Percentiles rank a stretch among this genome's conserved stretches.
These are phyloP conservation scores for Drosophila lowei DNA, from an alignment of 1,140 invertebrate genomes.

Conservation along the genomic window DNA sequence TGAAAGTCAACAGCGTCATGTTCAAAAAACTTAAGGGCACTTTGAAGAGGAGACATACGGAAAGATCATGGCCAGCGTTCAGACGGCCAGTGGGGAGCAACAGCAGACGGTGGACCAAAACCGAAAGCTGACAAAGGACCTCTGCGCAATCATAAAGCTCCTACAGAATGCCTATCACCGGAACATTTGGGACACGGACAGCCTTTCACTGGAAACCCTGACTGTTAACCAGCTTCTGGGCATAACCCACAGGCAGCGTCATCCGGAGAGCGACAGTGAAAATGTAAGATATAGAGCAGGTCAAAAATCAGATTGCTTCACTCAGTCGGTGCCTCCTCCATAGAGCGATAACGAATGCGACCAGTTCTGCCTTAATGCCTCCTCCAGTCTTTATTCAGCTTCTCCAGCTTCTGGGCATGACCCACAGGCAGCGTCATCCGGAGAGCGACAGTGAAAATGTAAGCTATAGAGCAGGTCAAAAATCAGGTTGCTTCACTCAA, in stretches of 20 bases:
- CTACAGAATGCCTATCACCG: constrained; percentile 58
- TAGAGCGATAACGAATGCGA: no score
- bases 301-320: background rate
- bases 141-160: constrained; percentile 56
- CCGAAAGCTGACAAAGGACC: no score
- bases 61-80: no score
- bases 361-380: no score
- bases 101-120: no score
- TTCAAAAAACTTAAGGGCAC: no score
- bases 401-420: constrained; percentile 51
- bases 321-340: no score
- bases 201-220: constrained; percentile 61
- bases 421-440: constrained; percentile 17
- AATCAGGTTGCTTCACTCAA: background rate
- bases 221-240: constrained; percentile 57
- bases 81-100: no score
- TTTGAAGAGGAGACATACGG: no score
- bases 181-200: constrained; percentile 45
- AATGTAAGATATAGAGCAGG: constrained; percentile 48
- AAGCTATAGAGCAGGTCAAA: constrained; percentile 15
- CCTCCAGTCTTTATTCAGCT: no score
- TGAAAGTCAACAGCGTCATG: constrained; percentile 43
- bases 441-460: constrained; percentile 69
- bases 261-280: constrained; percentile 56
- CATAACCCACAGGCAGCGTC: constrained; percentile 11